A percentile compares a stretch with the other conserved stretches of the same genome.
These are phyloP conservation scores for Delphinus delphis DNA, from an alignment of 2,113 vertebrate genomes.

Conservation along the genomic window DNA sequence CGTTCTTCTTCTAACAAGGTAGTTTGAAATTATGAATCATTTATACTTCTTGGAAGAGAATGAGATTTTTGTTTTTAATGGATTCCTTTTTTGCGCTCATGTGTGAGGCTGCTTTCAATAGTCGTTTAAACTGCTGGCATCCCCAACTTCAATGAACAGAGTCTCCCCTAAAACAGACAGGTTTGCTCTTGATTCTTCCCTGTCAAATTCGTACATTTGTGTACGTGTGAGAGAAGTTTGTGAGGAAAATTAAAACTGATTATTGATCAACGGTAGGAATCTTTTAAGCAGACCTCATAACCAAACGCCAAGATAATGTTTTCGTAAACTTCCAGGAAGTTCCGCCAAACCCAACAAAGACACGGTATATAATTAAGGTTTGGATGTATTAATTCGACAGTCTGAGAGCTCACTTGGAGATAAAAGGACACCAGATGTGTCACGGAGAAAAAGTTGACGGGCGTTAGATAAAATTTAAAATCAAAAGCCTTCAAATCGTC, in stretches of 20 bases:
- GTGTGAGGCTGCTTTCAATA: conserved; percentile 12
- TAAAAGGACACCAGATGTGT: conserved; percentile 87
- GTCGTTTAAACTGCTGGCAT: neutral
- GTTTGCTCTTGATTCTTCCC: neutral
- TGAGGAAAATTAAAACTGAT: conserved; percentile 22
- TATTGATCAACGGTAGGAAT: neutral
- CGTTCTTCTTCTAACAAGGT: neutral
- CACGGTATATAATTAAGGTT: conserved; percentile 85
- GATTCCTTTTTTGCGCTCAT: neutral
- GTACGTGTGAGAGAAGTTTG: neutral
- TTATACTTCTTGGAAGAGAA: neutral
- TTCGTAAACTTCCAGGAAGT: conserved; percentile 70
- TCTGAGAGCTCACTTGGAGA: conserved; percentile 84
- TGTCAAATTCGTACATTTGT: neutral
- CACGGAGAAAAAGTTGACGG: conserved; percentile 82
- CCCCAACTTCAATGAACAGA: neutral
- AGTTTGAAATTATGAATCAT: neutral
- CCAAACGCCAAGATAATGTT: neutral
- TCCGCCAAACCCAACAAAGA: conserved; percentile 75
- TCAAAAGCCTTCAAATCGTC: conserved; percentile 85
- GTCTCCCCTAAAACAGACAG: neutral
- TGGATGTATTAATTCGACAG: conserved; percentile 87
- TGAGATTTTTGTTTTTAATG: neutral
- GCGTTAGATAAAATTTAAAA: conserved; percentile 84
- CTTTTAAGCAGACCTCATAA: conserved; percentile 17